phyloP scores from a whole-genome alignment of 2,113 vertebrate species.

The Prunella himalayana region DNA sequence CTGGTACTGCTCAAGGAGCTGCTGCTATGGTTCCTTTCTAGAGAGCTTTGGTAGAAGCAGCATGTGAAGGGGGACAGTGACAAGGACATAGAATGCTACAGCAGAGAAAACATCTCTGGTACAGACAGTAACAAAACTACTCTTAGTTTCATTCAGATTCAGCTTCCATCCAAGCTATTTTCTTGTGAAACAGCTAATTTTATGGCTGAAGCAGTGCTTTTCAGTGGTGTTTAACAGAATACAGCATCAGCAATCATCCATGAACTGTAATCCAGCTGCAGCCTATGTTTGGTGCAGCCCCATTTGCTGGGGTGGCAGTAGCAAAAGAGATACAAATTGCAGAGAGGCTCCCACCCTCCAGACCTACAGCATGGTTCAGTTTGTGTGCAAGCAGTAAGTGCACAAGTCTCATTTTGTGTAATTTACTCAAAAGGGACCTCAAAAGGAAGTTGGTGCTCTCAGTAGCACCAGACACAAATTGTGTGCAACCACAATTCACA shows the following conservation, averaged over 20 bases:
- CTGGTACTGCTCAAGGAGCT: neutral
- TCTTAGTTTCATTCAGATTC: neutral
- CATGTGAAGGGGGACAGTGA: neutral
- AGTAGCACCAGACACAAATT: neutral
- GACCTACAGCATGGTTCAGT: neutral
- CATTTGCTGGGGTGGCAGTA: neutral
- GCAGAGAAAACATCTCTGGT: neutral
- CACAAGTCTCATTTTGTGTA: neutral
- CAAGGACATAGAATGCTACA: neutral
- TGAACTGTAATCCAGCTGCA: neutral
- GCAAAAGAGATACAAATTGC: neutral
- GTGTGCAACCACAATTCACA: neutral
- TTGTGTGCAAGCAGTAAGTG: neutral
- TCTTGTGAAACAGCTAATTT: neutral
- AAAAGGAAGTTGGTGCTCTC: neutral
- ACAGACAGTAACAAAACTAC: neutral
- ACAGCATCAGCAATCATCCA: neutral
- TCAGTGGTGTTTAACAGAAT: neutral
- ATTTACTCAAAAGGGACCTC: neutral
- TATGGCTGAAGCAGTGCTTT: neutral
- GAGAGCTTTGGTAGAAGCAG: neutral
- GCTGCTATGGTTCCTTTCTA: neutral
- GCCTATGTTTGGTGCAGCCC: neutral
- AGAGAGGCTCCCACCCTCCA: neutral
- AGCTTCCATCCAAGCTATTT: neutral